Conservation (phyloP, 2,113 vertebrate species). For the Pleuronectes platessa region DNA sequence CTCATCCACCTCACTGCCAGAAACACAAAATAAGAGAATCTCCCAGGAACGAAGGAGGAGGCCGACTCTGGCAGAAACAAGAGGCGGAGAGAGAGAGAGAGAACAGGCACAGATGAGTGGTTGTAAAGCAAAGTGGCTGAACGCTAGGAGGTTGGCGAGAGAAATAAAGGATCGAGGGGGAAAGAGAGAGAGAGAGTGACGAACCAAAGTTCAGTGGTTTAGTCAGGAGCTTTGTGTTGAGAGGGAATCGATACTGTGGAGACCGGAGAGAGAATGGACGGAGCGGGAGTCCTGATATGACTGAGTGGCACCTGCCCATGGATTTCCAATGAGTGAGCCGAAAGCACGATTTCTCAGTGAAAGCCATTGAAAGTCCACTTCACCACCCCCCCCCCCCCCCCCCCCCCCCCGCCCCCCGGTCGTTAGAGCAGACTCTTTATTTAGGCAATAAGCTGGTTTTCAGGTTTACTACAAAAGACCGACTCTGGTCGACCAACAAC, state of each 20-base stretch:
- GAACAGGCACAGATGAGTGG: background rate
- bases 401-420: background rate
- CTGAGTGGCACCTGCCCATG: conserved; percentile 48
- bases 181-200: background rate
- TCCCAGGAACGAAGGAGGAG: background rate
- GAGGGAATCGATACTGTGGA: conserved; percentile 35
- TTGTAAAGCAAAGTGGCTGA: background rate
- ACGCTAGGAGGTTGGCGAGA: background rate
- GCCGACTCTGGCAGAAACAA: background rate
- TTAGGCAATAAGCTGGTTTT: background rate
- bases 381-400: background rate
- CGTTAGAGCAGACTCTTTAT: conserved; percentile 1
- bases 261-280: conserved; percentile 28
- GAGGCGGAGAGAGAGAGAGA: background rate
- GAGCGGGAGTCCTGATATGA: conserved; percentile 37
- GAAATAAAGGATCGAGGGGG: background rate
- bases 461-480: background rate
- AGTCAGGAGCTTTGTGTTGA: conserved; percentile 39
- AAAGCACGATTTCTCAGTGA: background rate
- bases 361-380: conserved; percentile 4
- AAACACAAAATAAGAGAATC: background rate
- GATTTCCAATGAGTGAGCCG: conserved; percentile 52
- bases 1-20: background rate
- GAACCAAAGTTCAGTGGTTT: conserved; percentile 23
- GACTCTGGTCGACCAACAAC: too few relatives aligned